Conservation (phyloP, 1,140 invertebrate genomes). For the Chymomyza costata region DNA sequence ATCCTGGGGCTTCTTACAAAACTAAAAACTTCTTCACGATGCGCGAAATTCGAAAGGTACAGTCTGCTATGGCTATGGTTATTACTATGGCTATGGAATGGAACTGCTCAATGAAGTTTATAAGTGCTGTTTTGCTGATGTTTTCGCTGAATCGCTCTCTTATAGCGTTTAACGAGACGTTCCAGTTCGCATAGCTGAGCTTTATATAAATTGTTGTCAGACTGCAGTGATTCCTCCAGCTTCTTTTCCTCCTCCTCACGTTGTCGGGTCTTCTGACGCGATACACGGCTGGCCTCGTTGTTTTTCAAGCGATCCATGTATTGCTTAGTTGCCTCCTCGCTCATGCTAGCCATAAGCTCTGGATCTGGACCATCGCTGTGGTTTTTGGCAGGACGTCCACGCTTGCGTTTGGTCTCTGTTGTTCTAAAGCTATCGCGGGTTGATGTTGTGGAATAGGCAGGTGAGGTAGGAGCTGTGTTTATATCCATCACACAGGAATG, state of each 20-base stretch:
- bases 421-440: neutral
- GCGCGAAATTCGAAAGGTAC: conserved; percentile 44
- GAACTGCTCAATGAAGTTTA: conserved; percentile 25
- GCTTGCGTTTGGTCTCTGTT: conserved; percentile 39
- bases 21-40: conserved; percentile 49
- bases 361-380: conserved; percentile 64
- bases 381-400: conserved; percentile 63
- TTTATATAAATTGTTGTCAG: conserved; percentile 14
- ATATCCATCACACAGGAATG: conserved; percentile 39
- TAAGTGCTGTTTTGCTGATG: conserved; percentile 41
- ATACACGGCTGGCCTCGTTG: conserved; percentile 65
- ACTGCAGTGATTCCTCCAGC: conserved; percentile 31
- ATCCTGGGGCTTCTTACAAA: too few species aligned
- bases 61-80: conserved; percentile 36
- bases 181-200: conserved; percentile 6
- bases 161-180: conserved; percentile 1
- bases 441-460: conserved; percentile 32
- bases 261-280: conserved; percentile 60
- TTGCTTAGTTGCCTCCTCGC: conserved; percentile 40
- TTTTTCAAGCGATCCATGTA: conserved; percentile 62
- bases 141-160: conserved; percentile 22
- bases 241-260: conserved; percentile 47
- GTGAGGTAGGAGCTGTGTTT: conserved; percentile 52
- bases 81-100: conserved; percentile 47
- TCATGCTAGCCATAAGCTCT: conserved; percentile 38